Percentiles rank a stretch among this genome's conserved stretches.
Conservation (phyloP, 1,140 invertebrate species). For the Brachionus paranguensis region DNA sequence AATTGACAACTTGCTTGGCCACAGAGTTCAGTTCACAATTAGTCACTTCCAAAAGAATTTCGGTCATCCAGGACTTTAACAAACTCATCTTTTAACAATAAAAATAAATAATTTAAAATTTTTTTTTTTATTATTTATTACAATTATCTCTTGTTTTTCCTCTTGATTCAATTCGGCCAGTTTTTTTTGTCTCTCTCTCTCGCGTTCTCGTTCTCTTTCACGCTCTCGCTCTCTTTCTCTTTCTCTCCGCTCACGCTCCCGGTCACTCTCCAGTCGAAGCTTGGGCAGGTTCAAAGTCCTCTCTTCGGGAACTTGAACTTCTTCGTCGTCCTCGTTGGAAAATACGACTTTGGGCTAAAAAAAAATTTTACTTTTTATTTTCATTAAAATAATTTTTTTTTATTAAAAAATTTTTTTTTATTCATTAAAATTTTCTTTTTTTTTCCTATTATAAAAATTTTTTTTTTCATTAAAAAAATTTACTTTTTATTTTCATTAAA, state of each 20-base stretch:
- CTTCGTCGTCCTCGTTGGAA: constrained; percentile 19
- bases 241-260: background rate
- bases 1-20: constrained; percentile 1
- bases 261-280: background rate
- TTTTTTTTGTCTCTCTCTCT: background rate
- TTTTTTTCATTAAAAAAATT: no score
- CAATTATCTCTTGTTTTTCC: constrained; percentile 32
- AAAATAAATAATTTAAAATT: background rate
- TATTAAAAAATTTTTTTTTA: no score
- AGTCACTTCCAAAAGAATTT: constrained; percentile 26
- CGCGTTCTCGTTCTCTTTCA: background rate
- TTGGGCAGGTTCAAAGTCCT: background rate
- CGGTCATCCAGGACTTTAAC: constrained; percentile 30
- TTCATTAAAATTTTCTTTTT: no score
- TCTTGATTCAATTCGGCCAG: background rate
- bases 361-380: background rate
- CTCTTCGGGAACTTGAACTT: background rate
- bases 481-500: no score
- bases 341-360: constrained; percentile 2
- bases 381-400: no score
- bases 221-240: background rate
- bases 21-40: background rate
- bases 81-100: background rate
- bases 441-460: no score
- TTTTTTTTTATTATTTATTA: background rate